Conservation (phyloP, 2,888 invertebrate species). For the Eurytoma adleriae region DNA sequence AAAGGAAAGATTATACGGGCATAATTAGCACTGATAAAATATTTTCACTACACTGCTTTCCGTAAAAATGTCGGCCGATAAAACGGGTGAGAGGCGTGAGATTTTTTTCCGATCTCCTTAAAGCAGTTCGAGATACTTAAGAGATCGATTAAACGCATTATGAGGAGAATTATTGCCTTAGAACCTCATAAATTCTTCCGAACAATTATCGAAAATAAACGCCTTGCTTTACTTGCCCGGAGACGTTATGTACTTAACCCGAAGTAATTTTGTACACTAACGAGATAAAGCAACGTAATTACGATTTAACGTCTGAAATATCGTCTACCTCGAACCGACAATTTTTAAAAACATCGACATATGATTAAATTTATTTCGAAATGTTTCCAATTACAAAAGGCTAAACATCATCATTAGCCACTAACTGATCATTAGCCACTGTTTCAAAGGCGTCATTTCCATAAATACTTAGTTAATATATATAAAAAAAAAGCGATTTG, state of each 20-base stretch:
- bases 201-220: slow-evolving; percentile 17
- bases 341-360: neutral
- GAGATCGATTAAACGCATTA: neutral
- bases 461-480: neutral
- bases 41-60: too few relatives aligned
- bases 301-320: neutral
- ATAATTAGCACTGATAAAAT: too few relatives aligned
- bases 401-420: too few relatives aligned
- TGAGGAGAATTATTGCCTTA: neutral
- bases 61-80: neutral
- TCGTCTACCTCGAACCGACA: neutral
- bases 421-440: too few relatives aligned
- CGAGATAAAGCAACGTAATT: neutral
- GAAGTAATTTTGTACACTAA: neutral
- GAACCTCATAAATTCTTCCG: neutral
- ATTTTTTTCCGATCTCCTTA: slow-evolving; percentile 9
- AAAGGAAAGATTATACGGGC: too few relatives aligned
- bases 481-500: neutral
- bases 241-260: slow-evolving; percentile 2
- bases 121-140: neutral
- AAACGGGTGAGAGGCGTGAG: neutral
- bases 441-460: neutral
- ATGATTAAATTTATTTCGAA: neutral
- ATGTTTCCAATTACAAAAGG: too few relatives aligned
- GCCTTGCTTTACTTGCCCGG: neutral